Percentiles rank a stretch among this genome's conserved stretches.
These are phyloP conservation scores for Mormyrus iriodes DNA, from an alignment of 2,113 vertebrate species.

Conservation along the genomic window DNA sequence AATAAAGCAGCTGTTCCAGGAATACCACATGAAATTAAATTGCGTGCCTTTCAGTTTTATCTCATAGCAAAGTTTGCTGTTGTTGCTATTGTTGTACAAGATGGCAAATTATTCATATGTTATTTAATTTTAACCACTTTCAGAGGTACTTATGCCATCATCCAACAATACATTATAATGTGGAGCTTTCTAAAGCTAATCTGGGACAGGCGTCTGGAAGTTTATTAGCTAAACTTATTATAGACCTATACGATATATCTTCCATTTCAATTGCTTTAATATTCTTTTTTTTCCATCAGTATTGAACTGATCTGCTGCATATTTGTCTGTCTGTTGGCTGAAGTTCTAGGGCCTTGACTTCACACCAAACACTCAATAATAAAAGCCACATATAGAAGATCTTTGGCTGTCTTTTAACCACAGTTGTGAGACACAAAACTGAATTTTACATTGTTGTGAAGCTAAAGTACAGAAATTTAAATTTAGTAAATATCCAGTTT, in stretches of 20 bases:
- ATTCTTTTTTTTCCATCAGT: conserved; percentile 16
- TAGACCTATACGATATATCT: neutral
- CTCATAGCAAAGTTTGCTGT: neutral
- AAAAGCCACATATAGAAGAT: neutral
- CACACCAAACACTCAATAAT: conserved; percentile 16
- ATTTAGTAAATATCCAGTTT: too few species aligned
- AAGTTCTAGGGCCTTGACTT: conserved; percentile 20
- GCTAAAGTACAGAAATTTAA: neutral
- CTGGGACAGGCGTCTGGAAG: conserved; percentile 8
- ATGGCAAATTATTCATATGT: neutral
- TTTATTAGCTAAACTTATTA: neutral
- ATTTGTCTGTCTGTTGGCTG: conserved; percentile 23
- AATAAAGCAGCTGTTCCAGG: neutral
- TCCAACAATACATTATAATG: neutral
- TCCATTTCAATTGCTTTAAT: neutral
- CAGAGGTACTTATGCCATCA: neutral
- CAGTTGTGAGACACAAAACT: neutral
- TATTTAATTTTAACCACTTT: neutral
- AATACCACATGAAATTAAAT: neutral
- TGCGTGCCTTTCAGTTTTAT: neutral
- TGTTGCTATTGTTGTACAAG: neutral
- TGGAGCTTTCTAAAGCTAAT: neutral
- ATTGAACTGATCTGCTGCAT: conserved; percentile 14
- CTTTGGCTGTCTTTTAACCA: neutral
- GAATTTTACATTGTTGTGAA: neutral